Base-by-base conservation (phyloP, 2,888 invertebrate species). In the Neria commutata region DNA sequence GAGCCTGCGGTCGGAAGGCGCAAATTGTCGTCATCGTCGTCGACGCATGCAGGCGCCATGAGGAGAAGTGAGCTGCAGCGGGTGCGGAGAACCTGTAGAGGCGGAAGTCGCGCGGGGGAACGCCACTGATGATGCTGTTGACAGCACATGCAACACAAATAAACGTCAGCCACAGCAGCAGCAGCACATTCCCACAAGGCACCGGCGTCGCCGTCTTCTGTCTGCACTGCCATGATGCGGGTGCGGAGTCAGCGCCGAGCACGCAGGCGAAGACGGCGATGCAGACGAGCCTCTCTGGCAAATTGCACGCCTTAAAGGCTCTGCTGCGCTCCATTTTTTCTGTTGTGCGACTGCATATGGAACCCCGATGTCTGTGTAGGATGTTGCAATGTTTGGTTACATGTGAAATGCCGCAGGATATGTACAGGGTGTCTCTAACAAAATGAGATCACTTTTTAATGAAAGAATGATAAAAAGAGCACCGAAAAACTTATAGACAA, bases 111-210 rank as follows among this genome's bases (percentile, higher is more conserved):
- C n/a, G n/a, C n/a, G n/a, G n/a, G n/a, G n/a, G n/a, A 23, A 42
- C 11, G 52, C 6, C 48, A 25, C 17, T 25, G 48, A 53, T 26
- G 40, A 48, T 37, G 59, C 47, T 74, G 71, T 63, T 65, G 70
- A 68, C 68, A 73, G 73, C 72, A 73, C 67, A 73, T 71, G 73
- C 68, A 67, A 49, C 61, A 64, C 67, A 62, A 54, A 58, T 54
- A 49, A 54, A 49, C 33, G 53, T 40, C 53, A 53, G 42, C 48
- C 48, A 58, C 52, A 51, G 23, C 59, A 49, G 42, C 52, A 52
- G 21, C 42, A 52, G n/a, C 52, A 52, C n/a, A n/a, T n/a, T n/a
- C n/a, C 26, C 4, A n/a, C 40, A 24, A 16, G 19, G 25, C 29
- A 17, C 49, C 25, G 56, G n/a, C 23, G 52, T 17, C 23, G 17